Evolutionary conservation across 2,797 vertebrate genomes (phyloP).

Genomic region (Platyrinchus mystaceus): DNA sequence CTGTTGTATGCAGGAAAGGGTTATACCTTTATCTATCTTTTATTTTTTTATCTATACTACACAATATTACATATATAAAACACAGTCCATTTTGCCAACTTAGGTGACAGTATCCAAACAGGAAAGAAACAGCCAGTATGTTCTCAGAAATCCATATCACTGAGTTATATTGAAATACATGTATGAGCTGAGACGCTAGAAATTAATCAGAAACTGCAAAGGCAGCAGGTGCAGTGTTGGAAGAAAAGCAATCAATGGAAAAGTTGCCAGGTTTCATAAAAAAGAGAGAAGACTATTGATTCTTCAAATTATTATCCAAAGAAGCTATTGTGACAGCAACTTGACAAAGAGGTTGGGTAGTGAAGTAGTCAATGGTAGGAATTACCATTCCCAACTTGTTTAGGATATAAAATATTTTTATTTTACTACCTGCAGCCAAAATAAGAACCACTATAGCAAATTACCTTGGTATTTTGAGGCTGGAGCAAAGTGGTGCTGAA

Average conservation of each 20-base stretch:
- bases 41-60: background rate
- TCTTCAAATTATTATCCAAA: constrained; percentile 51
- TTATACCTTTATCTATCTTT: background rate
- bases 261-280: constrained; percentile 42
- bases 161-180: background rate
- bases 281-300: constrained; percentile 15
- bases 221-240: constrained; percentile 6
- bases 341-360: background rate
- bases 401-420: constrained; percentile 9
- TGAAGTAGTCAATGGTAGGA: background rate
- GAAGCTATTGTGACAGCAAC: constrained; percentile 17
- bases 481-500: background rate
- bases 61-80: background rate
- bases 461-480: background rate
- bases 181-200: background rate
- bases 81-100: background rate
- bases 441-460: background rate
- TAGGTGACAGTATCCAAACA: background rate
- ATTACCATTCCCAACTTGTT: background rate
- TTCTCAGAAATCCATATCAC: background rate
- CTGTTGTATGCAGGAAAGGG: background rate
- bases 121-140: background rate
- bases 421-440: constrained; percentile 15
- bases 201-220: constrained; percentile 48
- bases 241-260: constrained; percentile 23